Conservation (phyloP, 2,113 vertebrate species). For the Proterorhinus semilunaris region DNA sequence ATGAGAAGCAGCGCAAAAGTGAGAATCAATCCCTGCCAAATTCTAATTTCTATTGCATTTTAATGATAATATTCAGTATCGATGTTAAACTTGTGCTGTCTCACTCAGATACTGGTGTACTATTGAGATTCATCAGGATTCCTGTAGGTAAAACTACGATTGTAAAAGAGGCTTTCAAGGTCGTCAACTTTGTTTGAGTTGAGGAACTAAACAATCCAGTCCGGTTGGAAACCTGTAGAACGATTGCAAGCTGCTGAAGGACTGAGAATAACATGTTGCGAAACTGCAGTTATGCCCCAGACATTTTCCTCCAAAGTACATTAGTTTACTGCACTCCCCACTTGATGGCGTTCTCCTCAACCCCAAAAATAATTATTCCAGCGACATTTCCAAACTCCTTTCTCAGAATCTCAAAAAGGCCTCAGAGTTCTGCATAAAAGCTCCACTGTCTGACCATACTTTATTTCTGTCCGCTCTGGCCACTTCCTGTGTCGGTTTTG, state of each 20-base stretch:
- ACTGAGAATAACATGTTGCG: not conserved
- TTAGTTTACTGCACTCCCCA: conserved; percentile 17
- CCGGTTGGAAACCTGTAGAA: too few species aligned
- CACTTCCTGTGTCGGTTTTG: conserved; percentile 40
- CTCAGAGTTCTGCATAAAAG: conserved; percentile 2
- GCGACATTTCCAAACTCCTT: not conserved
- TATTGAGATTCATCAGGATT: not conserved
- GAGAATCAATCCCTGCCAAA: too few species aligned
- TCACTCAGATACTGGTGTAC: not conserved
- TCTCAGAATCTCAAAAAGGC: not conserved
- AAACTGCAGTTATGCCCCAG: not conserved
- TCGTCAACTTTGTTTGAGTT: too few species aligned
- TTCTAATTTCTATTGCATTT: too few species aligned
- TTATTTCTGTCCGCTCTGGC: conserved; percentile 21
- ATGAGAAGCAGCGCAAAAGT: not conserved
- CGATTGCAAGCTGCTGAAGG: too few species aligned
- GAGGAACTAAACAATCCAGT: too few species aligned
- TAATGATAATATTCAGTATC: too few species aligned
- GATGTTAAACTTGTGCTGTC: too few species aligned
- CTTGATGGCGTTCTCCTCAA: conserved; percentile 49
- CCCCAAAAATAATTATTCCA: conserved; percentile 1
- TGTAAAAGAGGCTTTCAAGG: too few species aligned
- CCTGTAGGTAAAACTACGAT: too few species aligned
- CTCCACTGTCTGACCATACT: conserved; percentile 24
- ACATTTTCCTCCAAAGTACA: not conserved